Evolutionary conservation across 2,888 invertebrate species (phyloP).

Genomic region (Epinotia demarniana): DNA sequence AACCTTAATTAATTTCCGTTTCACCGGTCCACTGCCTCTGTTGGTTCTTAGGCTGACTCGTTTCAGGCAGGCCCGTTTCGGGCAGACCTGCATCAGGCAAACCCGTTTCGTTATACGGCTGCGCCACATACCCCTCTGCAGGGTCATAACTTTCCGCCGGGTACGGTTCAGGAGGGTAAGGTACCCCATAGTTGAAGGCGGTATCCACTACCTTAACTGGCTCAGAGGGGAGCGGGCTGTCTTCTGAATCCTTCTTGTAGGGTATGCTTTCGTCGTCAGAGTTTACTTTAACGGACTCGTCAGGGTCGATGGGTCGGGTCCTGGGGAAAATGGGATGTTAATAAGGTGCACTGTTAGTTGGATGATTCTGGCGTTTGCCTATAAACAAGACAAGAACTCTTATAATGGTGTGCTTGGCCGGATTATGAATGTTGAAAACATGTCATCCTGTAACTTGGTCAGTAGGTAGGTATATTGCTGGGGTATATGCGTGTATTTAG

Average conservation of each 20-base stretch:
- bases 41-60: slow-evolving; percentile 19
- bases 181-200: slow-evolving; percentile 60
- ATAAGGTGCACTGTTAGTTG: slow-evolving; percentile 40
- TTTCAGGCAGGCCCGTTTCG: not conserved
- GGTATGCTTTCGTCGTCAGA: slow-evolving; percentile 80
- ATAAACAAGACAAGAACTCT: slow-evolving; percentile 1
- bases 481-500: no score
- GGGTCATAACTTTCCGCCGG: slow-evolving; percentile 31
- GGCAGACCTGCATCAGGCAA: slow-evolving; percentile 36
- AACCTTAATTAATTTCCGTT: slow-evolving; percentile 75
- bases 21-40: slow-evolving; percentile 71
- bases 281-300: slow-evolving; percentile 75
- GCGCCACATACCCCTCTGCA: slow-evolving; percentile 41
- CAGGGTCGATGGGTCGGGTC: slow-evolving; percentile 71
- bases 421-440: not conserved
- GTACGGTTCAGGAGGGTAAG: slow-evolving; percentile 47
- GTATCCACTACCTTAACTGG: slow-evolving; percentile 61
- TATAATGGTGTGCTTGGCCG: not conserved
- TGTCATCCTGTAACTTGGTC: no score
- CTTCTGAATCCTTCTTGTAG: slow-evolving; percentile 77
- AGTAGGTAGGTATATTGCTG: no score
- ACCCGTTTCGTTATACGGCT: slow-evolving; percentile 48
- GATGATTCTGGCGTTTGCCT: slow-evolving; percentile 22
- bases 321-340: slow-evolving; percentile 52
- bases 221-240: slow-evolving; percentile 73